phyloP scores from a whole-genome alignment of 2,797 vertebrate species.

The Sebastes variabilis region DNA sequence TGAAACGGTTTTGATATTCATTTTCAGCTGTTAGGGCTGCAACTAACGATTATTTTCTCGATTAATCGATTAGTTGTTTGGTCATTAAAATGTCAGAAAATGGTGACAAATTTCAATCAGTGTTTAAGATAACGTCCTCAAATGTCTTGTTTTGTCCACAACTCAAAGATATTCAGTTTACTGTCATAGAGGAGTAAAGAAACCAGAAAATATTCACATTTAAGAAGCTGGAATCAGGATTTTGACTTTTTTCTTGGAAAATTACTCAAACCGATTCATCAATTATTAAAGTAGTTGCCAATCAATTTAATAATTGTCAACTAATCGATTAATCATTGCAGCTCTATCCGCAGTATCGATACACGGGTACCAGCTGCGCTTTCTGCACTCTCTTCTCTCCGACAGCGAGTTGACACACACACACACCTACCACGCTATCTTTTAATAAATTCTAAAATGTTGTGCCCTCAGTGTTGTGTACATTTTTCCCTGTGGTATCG shows the following conservation, averaged over 20 bases:
- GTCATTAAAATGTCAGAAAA: not conserved
- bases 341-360: not conserved
- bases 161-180: not conserved
- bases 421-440: not conserved
- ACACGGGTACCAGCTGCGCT: not conserved
- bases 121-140: not conserved
- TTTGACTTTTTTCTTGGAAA: not conserved
- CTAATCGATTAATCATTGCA: not conserved
- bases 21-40: too few relatives aligned
- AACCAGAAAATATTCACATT: not conserved
- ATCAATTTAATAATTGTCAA: not conserved
- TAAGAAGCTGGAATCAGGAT: not conserved
- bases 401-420: not conserved
- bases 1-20: not conserved
- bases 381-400: too few relatives aligned
- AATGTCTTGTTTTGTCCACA: not conserved
- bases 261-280: too few relatives aligned
- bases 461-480: too few relatives aligned
- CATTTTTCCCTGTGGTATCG: rapidly evolving
- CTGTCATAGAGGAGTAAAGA: not conserved
- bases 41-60: not conserved
- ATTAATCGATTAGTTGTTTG: not conserved
- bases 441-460: not conserved
- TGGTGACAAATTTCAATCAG: not conserved
- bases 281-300: too few relatives aligned